These are phyloP conservation scores for Rhynchopsitta pachyrhyncha DNA, from an alignment of 2,113 vertebrate genomes.

Conservation along the genomic window DNA sequence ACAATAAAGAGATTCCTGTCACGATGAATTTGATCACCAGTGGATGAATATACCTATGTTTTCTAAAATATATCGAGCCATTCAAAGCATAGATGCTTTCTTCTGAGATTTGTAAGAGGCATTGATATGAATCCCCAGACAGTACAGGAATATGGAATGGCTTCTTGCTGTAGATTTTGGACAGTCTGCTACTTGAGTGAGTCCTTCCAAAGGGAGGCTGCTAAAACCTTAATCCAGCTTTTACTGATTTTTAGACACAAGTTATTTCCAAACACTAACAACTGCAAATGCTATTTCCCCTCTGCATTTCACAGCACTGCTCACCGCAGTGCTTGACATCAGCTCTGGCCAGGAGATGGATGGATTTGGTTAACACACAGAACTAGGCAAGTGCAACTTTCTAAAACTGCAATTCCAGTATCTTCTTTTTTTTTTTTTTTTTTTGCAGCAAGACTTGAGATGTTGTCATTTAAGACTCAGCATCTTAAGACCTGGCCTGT, in stretches of 20 bases:
- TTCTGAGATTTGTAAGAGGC: neutral
- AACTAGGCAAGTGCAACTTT: neutral
- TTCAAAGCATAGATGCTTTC: neutral
- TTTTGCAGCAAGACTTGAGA: neutral
- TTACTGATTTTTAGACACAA: neutral
- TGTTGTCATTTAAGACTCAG: neutral
- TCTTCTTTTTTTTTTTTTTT: neutral
- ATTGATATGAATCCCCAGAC: neutral
- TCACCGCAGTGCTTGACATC: neutral
- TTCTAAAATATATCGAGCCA: neutral
- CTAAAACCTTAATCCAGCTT: neutral
- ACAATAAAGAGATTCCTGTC: neutral
- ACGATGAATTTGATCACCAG: neutral
- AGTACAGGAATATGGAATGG: neutral
- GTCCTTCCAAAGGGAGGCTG: neutral
- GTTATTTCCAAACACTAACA: neutral
- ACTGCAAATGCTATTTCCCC: neutral
- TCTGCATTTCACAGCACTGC: neutral
- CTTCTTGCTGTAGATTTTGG: neutral
- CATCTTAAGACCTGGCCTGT: neutral
- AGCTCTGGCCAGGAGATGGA: accelerated
- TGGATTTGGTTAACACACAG: neutral
- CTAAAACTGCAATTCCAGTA: neutral
- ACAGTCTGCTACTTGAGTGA: neutral
- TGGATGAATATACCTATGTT: neutral